Base-by-base conservation (phyloP, 2,888 invertebrate genomes). In the Caenorhabditis zanzibari region DNA sequence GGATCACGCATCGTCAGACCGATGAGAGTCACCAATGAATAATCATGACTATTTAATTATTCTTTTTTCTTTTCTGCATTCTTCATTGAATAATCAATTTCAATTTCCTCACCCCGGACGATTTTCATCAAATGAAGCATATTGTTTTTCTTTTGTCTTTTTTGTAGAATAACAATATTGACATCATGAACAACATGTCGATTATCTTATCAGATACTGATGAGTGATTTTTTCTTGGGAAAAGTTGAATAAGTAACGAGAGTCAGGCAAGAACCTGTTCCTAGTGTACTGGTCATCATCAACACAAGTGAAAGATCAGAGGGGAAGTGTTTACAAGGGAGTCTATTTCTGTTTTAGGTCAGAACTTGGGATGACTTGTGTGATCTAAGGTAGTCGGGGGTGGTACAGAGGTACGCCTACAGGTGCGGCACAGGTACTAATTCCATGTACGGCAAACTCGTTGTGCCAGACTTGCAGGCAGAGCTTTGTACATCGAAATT, bases 1-100 rank as follows among this genome's bases (percentile, higher is more conserved):
- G 54, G 41, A n/a, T n/a, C n/a, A n/a, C 22, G 63, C 10, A 38
- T 81, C 32, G 26, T 81, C 28, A 69, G 81, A 9, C 81, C 81
- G 41, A 71, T 81, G 64, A 52, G 71, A 64, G 22, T 81, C 19
- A 71, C 71, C 12, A 54, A 44, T 47, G 63, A 63, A 44, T 63
- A 38, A 59, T 1, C 6, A 47, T 10, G 10, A 38, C 6, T 38
- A 10, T 12, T 19, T 47, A 47, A 47, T 47, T 47, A 47, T 47
- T 47, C 19, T 19, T 19, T 19, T 5, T 10, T 47, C 19, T 54
- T n/a, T n/a, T n/a, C n/a, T n/a, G n/a, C n/a, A n/a, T n/a, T n/a
- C n/a, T n/a, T n/a, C n/a, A n/a, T n/a, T 26, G 14, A 54, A 32
- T 19, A 61, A 61, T 41, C 41, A 41, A 26, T 44, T 63, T 44